phyloP scores from a whole-genome alignment of 2,888 invertebrate genomes.

The Hydrotaea cyrtoneurina region DNA sequence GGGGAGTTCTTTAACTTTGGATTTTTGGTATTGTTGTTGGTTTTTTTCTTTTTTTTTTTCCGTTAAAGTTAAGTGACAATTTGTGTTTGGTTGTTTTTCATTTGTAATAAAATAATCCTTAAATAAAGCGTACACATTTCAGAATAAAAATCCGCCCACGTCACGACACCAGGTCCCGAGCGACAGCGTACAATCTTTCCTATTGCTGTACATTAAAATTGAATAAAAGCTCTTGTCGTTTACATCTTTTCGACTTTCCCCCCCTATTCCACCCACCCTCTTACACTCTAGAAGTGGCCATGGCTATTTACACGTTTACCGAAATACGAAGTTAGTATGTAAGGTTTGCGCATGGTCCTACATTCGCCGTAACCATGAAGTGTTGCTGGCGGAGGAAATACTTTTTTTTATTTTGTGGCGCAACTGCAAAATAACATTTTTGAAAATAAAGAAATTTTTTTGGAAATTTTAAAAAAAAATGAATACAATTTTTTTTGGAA shows the following conservation, averaged over 20 bases:
- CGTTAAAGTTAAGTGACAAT: constrained; percentile 60
- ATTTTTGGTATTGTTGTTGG: too few species aligned
- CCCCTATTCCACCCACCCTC: neutral
- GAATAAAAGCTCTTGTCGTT: constrained; percentile 40
- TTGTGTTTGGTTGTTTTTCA: constrained; percentile 50
- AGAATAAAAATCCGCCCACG: neutral
- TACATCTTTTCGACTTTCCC: neutral
- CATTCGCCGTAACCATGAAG: too few species aligned
- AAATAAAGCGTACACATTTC: constrained; percentile 29
- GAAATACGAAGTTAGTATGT: too few species aligned
- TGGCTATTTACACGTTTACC: neutral
- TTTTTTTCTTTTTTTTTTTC: neutral
- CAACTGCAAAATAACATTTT: too few species aligned
- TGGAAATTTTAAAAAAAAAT: too few species aligned
- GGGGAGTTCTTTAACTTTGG: too few species aligned
- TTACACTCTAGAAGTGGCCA: neutral
- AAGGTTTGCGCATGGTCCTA: too few species aligned
- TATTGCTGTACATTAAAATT: constrained; percentile 51
- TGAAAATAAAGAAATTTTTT: too few species aligned
- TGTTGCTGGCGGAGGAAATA: too few species aligned
- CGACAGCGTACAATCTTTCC: constrained; percentile 24
- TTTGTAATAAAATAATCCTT: constrained; percentile 53
- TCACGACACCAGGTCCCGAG: neutral
- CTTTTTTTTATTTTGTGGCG: too few species aligned
- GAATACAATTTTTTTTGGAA: too few species aligned